Evolutionary conservation across 2,113 vertebrate species (phyloP).

Genomic region (Aphyosemion australe): DNA sequence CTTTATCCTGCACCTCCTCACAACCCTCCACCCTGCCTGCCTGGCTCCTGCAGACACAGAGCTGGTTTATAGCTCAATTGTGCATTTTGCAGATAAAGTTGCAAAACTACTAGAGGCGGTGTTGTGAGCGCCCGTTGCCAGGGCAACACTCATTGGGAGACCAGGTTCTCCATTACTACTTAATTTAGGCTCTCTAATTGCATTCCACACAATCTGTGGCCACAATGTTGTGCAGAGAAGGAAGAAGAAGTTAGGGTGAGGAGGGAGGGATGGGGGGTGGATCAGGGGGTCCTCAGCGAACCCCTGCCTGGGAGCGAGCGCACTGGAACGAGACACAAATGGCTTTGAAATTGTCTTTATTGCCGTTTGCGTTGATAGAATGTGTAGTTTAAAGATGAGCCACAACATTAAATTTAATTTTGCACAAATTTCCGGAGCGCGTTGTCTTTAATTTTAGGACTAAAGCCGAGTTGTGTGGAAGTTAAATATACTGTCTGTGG

Average conservation of each 20-base stretch:
- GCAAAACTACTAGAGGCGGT: conserved; percentile 99
- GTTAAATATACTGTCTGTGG: conserved; percentile 40
- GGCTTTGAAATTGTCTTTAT: conserved; percentile 54
- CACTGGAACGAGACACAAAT: conserved; percentile 9
- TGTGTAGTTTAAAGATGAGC: conserved; percentile 55
- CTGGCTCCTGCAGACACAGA: conserved; percentile 89
- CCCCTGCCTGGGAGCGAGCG: conserved; percentile 32
- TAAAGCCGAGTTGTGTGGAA: conserved; percentile 6
- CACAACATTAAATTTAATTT: conserved; percentile 56
- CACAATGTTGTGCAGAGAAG: conserved; percentile 81
- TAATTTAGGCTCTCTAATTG: conserved; percentile 99
- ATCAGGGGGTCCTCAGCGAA: conserved; percentile 25
- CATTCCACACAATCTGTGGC: conserved; percentile 98
- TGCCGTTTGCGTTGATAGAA: conserved; percentile 54
- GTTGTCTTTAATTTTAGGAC: conserved; percentile 44
- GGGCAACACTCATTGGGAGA: conserved; percentile 96
- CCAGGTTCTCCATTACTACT: conserved; percentile 99
- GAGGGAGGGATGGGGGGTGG: conserved; percentile 6
- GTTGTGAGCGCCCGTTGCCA: conserved; percentile 97
- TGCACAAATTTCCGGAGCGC: conserved; percentile 31
- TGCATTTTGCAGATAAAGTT: conserved; percentile 99
- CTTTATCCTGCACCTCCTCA: conserved; percentile 36
- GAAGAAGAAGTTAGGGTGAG: conserved; percentile 33
- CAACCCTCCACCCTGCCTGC: conserved; percentile 78
- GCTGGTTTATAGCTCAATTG: conserved; percentile 99